Percentiles rank a stretch among this genome's conserved stretches.
Evolutionary conservation across 2,797 vertebrate species (phyloP).

Genomic region (Neosalanx taihuensis): DNA sequence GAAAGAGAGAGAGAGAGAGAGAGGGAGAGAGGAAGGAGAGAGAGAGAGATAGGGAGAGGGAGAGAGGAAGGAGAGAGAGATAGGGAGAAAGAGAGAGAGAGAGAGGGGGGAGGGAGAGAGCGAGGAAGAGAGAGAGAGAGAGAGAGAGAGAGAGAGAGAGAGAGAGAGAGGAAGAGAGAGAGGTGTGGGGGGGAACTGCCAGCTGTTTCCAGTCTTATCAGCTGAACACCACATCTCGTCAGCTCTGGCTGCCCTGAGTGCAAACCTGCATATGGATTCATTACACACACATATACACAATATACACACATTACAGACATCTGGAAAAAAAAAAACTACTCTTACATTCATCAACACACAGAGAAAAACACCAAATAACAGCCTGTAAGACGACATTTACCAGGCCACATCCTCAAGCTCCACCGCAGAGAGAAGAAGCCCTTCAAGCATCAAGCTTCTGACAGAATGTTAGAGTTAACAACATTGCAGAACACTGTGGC

Average conservation of each 20-base stretch:
- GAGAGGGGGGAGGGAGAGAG: too few species aligned
- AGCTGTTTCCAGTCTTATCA: constrained; percentile 54
- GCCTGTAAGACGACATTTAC: constrained; percentile 40
- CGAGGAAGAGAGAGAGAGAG: too few species aligned
- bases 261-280: too few species aligned
- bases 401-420: constrained; percentile 3
- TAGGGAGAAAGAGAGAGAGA: too few species aligned
- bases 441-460: neutral
- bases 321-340: constrained; percentile 18
- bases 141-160: too few species aligned
- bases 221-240: constrained; percentile 34
- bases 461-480: too few species aligned
- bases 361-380: constrained; percentile 6
- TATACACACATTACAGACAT: constrained; percentile 7
- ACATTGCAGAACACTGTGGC: too few species aligned
- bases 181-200: constrained; percentile 41
- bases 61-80: too few species aligned
- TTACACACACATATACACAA: neutral
- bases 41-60: too few species aligned
- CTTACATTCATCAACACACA: constrained; percentile 16
- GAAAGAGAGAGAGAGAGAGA: neutral
- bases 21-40: neutral
- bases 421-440: neutral
- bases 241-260: constrained; percentile 24
- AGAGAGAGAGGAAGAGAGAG: too few species aligned